These are phyloP conservation scores for Drosophila lowei DNA, from an alignment of 1,140 invertebrate species.

Conservation along the genomic window DNA sequence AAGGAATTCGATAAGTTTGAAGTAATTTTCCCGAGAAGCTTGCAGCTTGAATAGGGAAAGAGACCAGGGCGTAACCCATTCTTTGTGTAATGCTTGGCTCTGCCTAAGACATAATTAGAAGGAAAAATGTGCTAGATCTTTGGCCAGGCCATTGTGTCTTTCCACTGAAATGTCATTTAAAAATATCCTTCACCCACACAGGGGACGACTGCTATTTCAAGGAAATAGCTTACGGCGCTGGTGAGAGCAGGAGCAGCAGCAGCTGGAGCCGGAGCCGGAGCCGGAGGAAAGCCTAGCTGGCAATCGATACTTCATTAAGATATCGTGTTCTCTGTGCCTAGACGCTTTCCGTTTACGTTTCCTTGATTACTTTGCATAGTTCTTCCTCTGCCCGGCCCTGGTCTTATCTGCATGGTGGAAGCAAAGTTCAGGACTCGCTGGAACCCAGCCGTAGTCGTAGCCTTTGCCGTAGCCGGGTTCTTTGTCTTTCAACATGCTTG, in stretches of 20 bases:
- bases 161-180: slow-evolving; percentile 71
- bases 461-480: slow-evolving; percentile 16
- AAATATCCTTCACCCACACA: slow-evolving; percentile 48
- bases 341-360: slow-evolving; percentile 82
- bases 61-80: too few relatives aligned
- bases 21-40: slow-evolving; percentile 28
- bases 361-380: slow-evolving; percentile 83
- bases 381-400: slow-evolving; percentile 47
- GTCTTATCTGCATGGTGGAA: slow-evolving; percentile 49
- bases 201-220: not conserved
- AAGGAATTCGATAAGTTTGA: slow-evolving; percentile 37
- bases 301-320: slow-evolving; percentile 83
- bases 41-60: not conserved
- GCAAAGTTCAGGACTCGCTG: slow-evolving; percentile 31
- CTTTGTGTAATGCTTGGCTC: slow-evolving; percentile 11
- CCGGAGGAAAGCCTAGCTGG: slow-evolving; percentile 13
- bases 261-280: too few relatives aligned
- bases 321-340: slow-evolving; percentile 79
- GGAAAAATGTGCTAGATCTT: slow-evolving; percentile 29
- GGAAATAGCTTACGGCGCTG: too few relatives aligned
- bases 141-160: slow-evolving; percentile 49
- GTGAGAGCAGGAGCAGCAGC: not conserved
- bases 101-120: slow-evolving; percentile 39
- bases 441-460: slow-evolving; percentile 8
- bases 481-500: slow-evolving; percentile 65